These are phyloP conservation scores for Dolichopus griseipennis DNA, from an alignment of 2,888 invertebrate genomes.

Conservation along the genomic window DNA sequence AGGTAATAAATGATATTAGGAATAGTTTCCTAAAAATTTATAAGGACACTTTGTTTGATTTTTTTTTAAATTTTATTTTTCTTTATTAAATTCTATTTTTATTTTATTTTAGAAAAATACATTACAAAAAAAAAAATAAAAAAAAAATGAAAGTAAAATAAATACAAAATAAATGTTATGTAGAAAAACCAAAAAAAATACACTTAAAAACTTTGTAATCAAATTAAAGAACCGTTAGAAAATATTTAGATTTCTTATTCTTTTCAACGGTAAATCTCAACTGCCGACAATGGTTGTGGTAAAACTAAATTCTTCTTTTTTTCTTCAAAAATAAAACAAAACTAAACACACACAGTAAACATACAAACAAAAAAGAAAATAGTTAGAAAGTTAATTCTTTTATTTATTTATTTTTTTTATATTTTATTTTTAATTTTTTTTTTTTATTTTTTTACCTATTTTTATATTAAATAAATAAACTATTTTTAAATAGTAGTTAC, in stretches of 20 bases:
- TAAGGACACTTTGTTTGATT: too few relatives aligned
- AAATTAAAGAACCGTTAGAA: neutral
- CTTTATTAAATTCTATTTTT: too few relatives aligned
- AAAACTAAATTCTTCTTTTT: neutral
- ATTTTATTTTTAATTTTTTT: neutral
- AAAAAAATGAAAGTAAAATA: too few relatives aligned
- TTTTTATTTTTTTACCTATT: neutral
- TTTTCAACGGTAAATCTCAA: neutral
- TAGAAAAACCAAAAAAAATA: neutral
- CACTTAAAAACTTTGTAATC: neutral
- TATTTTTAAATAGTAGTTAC: too few relatives aligned
- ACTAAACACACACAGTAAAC: neutral
- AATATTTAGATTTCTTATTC: neutral
- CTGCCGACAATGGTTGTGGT: constrained; percentile 1
- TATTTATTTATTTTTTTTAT: too few relatives aligned
- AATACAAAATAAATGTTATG: too few relatives aligned
- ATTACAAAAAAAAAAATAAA: too few relatives aligned
- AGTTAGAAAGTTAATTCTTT: neutral
- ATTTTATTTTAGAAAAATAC: too few relatives aligned
- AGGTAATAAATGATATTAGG: too few relatives aligned
- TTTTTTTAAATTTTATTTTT: too few relatives aligned
- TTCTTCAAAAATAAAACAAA: neutral
- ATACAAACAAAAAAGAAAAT: neutral
- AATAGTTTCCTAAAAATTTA: too few relatives aligned
- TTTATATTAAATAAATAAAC: neutral